Conservation (phyloP, 2,888 invertebrate species). For the Tinea semifulvella region DNA sequence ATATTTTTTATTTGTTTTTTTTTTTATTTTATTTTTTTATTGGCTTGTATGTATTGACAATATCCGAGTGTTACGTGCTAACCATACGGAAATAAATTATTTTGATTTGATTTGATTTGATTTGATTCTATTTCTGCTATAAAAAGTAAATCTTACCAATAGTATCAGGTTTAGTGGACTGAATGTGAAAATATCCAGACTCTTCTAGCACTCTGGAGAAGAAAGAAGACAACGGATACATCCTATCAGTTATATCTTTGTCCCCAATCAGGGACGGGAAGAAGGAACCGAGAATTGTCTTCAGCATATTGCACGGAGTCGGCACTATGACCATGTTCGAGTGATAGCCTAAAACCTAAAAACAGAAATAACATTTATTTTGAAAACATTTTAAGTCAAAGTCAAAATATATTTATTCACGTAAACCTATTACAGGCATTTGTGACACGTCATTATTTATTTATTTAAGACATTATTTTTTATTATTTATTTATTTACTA, state of each 20-base stretch:
- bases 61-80: too few species aligned
- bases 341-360: slow-evolving; percentile 34
- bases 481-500: too few species aligned
- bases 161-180: slow-evolving; percentile 90
- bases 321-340: slow-evolving; percentile 63
- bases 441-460: too few species aligned
- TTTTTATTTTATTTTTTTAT: background rate
- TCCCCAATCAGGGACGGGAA: slow-evolving; percentile 55
- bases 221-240: slow-evolving; percentile 13
- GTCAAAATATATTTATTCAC: too few species aligned
- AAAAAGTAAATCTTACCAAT: slow-evolving; percentile 60
- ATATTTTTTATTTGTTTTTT: background rate
- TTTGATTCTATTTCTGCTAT: too few species aligned
- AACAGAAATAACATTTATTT: background rate
- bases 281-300: slow-evolving; percentile 39
- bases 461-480: too few species aligned
- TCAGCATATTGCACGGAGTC: slow-evolving; percentile 27
- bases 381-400: too few species aligned
- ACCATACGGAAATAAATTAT: too few species aligned
- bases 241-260: slow-evolving; percentile 15
- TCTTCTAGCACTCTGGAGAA: slow-evolving; percentile 13
- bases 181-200: slow-evolving; percentile 69
- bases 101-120: too few species aligned
- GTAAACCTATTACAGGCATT: too few species aligned
- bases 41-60: too few species aligned